Conservation (phyloP, 1,140 invertebrate genomes). For the Diprion similis region DNA sequence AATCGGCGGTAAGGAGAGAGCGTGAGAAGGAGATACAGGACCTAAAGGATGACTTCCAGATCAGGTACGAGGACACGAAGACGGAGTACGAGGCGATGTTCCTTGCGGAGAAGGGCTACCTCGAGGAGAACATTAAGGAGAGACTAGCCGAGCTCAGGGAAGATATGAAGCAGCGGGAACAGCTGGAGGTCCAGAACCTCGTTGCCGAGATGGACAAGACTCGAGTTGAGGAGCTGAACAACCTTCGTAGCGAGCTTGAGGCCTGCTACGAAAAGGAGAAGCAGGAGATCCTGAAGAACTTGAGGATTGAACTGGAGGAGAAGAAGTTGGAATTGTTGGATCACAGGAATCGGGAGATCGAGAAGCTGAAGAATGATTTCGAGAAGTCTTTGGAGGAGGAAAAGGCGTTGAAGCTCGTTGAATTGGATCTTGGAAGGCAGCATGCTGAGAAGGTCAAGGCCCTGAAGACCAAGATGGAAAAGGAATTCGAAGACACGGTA, state of each 20-base stretch:
- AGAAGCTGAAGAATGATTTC: slow-evolving; percentile 49
- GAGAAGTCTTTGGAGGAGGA: slow-evolving; percentile 48
- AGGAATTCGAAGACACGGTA: slow-evolving; percentile 54
- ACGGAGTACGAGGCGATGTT: slow-evolving; percentile 58
- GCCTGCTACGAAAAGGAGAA: slow-evolving; percentile 55
- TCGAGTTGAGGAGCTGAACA: slow-evolving; percentile 46
- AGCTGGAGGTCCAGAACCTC: slow-evolving; percentile 53
- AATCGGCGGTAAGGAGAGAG: slow-evolving; percentile 29
- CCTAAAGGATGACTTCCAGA: slow-evolving; percentile 43
- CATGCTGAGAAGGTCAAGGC: slow-evolving; percentile 46
- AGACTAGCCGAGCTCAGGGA: slow-evolving; percentile 54
- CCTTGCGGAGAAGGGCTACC: slow-evolving; percentile 57
- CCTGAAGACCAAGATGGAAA: slow-evolving; percentile 50
- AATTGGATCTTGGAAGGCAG: slow-evolving; percentile 46
- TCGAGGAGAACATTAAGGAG: slow-evolving; percentile 56
- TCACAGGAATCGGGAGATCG: slow-evolving; percentile 50
- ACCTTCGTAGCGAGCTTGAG: slow-evolving; percentile 52
- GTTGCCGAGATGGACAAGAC: slow-evolving; percentile 54
- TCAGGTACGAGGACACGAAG: slow-evolving; percentile 52
- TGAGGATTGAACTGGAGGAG: slow-evolving; percentile 51
- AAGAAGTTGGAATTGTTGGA: slow-evolving; percentile 51
- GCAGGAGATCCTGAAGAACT: slow-evolving; percentile 53
- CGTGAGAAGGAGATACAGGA: slow-evolving; percentile 39
- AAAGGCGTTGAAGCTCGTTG: slow-evolving; percentile 44
- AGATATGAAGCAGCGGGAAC: slow-evolving; percentile 54